phyloP scores from a whole-genome alignment of 2,888 invertebrate species.

The Gymnocheta viridis region DNA sequence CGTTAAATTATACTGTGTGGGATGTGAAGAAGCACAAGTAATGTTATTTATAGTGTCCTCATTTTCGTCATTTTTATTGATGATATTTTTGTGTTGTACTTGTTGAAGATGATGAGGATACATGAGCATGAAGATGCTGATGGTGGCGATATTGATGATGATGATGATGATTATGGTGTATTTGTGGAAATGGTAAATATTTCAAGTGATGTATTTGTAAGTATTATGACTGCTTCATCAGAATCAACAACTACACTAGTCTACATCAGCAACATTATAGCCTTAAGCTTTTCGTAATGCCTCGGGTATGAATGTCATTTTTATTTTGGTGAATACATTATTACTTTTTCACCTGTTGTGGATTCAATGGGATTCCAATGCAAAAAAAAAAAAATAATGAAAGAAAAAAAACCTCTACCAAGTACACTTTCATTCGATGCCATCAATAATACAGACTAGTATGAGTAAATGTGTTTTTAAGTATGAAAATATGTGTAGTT shows the following conservation, averaged over 20 bases:
- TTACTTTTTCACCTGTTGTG: constrained; percentile 69
- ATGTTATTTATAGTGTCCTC: constrained; percentile 50
- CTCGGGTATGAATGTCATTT: constrained; percentile 65
- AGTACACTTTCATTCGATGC: background rate
- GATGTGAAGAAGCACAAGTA: constrained; percentile 9
- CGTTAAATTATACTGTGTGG: background rate
- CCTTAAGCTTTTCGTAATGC: constrained; percentile 62
- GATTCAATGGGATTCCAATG: constrained; percentile 48
- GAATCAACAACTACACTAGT: constrained; percentile 36
- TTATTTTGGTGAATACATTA: constrained; percentile 61
- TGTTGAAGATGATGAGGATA: constrained; percentile 14
- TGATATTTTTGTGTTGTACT: constrained; percentile 27
- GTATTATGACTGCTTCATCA: constrained; percentile 35
- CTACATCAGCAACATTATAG: constrained; percentile 43
- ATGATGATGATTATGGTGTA: constrained; percentile 14
- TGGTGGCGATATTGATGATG: background rate
- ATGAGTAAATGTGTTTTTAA: background rate
- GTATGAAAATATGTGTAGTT: background rate
- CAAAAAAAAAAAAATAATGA: constrained; percentile 3
- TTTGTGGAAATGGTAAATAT: constrained; percentile 41
- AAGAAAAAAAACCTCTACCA: background rate
- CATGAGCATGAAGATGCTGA: background rate
- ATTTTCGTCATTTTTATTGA: constrained; percentile 49
- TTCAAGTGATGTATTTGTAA: constrained; percentile 29
- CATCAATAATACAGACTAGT: constrained; percentile 25